A percentile compares a stretch with the other conserved stretches of the same genome.
These are phyloP conservation scores for Phoebastria nigripes DNA, from an alignment of 2,797 vertebrate species.

Conservation along the genomic window DNA sequence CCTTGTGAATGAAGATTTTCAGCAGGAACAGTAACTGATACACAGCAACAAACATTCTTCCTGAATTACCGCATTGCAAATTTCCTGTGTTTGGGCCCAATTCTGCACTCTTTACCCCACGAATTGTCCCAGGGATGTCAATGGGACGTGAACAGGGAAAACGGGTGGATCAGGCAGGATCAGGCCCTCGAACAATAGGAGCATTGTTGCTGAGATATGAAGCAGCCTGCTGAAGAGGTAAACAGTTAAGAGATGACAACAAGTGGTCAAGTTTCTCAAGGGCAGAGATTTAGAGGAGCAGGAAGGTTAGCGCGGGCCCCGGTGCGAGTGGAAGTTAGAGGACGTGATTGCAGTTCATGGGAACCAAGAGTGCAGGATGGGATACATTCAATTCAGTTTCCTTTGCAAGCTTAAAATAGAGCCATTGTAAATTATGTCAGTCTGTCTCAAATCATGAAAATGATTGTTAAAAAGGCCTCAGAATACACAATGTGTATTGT, in stretches of 20 bases:
- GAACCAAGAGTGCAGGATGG: constrained; percentile 98
- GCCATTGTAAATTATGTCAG: constrained; percentile 96
- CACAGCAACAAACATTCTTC: constrained; percentile 41
- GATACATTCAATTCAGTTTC: constrained; percentile 99
- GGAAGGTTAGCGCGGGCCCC: constrained; percentile 76
- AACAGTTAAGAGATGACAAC: constrained; percentile 71
- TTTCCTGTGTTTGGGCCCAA: constrained; percentile 52
- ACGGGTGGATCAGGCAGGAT: constrained; percentile 42
- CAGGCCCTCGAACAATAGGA: constrained; percentile 56
- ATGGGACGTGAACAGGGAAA: neutral
- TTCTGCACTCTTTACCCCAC: neutral
- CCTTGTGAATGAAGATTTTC: constrained; percentile 24
- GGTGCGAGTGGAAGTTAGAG: constrained; percentile 84
- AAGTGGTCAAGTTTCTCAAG: constrained; percentile 77
- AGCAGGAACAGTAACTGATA: constrained; percentile 25
- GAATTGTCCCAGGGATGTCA: neutral
- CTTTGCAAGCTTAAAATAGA: constrained; percentile 98
- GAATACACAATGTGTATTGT: constrained; percentile 87
- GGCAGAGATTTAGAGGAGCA: constrained; percentile 76
- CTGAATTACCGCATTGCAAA: constrained; percentile 1
- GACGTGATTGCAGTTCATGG: constrained; percentile 97
- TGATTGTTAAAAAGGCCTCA: constrained; percentile 84
- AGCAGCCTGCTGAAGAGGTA: constrained; percentile 69
- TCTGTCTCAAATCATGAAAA: constrained; percentile 87
- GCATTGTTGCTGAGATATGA: constrained; percentile 29